Evolutionary conservation across 2,888 invertebrate species (phyloP).

Genomic region (Morpho helenor): DNA sequence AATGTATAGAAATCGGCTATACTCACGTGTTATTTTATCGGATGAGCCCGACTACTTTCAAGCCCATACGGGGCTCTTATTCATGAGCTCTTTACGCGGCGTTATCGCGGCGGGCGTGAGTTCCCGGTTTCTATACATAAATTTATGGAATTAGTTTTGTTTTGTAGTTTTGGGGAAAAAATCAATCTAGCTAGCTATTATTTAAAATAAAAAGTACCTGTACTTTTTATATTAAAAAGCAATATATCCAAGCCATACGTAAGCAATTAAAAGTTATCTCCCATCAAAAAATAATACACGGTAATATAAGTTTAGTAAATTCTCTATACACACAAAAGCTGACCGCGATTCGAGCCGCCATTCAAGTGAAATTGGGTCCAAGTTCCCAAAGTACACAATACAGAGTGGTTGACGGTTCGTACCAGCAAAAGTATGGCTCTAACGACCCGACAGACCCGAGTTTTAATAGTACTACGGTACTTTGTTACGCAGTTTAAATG

Average conservation of each 20-base stretch:
- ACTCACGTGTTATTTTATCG: too few relatives aligned
- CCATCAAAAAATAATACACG: constrained; percentile 2
- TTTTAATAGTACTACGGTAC: constrained; percentile 1
- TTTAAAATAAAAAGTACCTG: too few relatives aligned
- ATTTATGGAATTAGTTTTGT: too few relatives aligned
- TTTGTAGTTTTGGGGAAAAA: too few relatives aligned
- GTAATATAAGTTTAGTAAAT: constrained; percentile 10
- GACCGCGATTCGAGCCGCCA: constrained; percentile 6
- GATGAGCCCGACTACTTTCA: too few relatives aligned
- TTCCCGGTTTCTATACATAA: too few relatives aligned
- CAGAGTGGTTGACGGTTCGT: constrained; percentile 6
- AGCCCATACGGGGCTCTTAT: too few relatives aligned
- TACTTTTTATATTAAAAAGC: too few relatives aligned
- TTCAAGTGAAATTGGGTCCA: constrained; percentile 9
- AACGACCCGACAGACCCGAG: constrained; percentile 5
- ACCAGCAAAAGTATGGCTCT: constrained; percentile 6
- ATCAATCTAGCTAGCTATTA: too few relatives aligned
- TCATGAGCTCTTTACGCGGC: too few relatives aligned
- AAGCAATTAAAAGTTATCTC: constrained; percentile 9
- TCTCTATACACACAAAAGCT: constrained; percentile 9
- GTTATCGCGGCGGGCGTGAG: too few relatives aligned
- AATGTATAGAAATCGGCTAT: too few relatives aligned
- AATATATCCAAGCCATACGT: background rate
- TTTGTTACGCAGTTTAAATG: constrained; percentile 34
- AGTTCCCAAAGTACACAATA: constrained; percentile 9